A percentile compares a stretch with the other conserved stretches of the same genome.
These are phyloP conservation scores for Scaptomyza montana DNA, from an alignment of 1,140 invertebrate genomes.

Conservation along the genomic window DNA sequence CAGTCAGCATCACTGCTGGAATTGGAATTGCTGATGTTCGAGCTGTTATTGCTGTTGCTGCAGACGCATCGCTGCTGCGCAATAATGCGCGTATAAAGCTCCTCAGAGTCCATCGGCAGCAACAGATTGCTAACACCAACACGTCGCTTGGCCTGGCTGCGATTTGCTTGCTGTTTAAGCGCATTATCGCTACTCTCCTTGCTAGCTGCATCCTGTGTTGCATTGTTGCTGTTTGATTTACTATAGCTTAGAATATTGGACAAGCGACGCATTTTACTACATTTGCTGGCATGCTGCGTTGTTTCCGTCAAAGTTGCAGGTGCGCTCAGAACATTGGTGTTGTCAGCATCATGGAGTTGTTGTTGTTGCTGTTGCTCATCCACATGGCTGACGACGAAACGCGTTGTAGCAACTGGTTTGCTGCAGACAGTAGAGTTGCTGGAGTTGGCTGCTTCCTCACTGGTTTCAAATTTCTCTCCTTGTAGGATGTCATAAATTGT, in stretches of 20 bases:
- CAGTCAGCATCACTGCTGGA: constrained; percentile 42
- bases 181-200: constrained; percentile 26
- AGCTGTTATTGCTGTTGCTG: not conserved
- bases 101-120: constrained; percentile 78
- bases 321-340: not conserved
- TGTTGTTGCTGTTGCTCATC: constrained; percentile 46
- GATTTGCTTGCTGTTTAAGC: constrained; percentile 41
- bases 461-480: constrained; percentile 67
- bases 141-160: constrained; percentile 62
- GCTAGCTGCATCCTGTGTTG: constrained; percentile 16
- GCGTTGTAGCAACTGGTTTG: constrained; percentile 58
- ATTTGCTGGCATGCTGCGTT: constrained; percentile 50
- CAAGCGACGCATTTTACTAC: constrained; percentile 79
- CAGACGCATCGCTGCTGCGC: constrained; percentile 61
- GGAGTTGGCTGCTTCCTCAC: constrained; percentile 18
- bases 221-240: constrained; percentile 37
- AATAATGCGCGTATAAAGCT: constrained; percentile 77
- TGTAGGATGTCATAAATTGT: constrained; percentile 83
- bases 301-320: constrained; percentile 11
- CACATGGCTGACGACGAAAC: constrained; percentile 80
- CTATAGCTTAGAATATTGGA: constrained; percentile 80
- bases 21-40: constrained; percentile 3
- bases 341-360: not conserved
- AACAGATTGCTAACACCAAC: constrained; percentile 71
- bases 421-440: not conserved